Evolutionary conservation across 2,888 invertebrate genomes (phyloP).

Genomic region (Deroplatys truncata): DNA sequence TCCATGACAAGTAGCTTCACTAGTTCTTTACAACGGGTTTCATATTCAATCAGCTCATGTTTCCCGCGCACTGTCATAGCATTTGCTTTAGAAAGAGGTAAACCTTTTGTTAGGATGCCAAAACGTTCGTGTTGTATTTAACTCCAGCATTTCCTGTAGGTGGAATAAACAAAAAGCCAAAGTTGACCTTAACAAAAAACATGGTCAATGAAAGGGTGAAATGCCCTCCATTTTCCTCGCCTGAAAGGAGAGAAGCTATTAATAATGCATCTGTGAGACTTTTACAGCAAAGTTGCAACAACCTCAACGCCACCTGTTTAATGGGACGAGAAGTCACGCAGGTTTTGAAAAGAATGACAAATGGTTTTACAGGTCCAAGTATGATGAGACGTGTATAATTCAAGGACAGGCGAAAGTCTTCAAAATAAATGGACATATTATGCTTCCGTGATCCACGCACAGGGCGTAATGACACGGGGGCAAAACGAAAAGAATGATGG

Average conservation of each 20-base stretch:
- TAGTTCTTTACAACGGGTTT: too few species aligned
- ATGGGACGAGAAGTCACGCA: neutral
- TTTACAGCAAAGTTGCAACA: neutral
- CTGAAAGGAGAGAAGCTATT: neutral
- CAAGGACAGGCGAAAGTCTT: neutral
- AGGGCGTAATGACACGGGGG: neutral
- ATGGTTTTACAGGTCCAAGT: constrained; percentile 4
- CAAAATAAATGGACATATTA: constrained; percentile 7
- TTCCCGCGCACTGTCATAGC: too few species aligned
- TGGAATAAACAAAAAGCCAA: neutral
- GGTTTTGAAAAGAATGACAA: constrained; percentile 1
- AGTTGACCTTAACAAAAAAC: neutral
- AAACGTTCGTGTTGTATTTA: neutral
- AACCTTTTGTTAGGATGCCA: neutral
- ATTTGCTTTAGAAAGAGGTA: neutral
- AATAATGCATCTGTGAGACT: neutral
- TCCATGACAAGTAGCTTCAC: too few species aligned
- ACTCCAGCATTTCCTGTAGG: neutral
- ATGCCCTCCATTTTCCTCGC: neutral
- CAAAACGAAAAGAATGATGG: neutral
- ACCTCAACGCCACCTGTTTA: neutral
- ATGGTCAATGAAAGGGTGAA: neutral
- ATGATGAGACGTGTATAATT: neutral
- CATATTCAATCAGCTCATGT: too few species aligned
- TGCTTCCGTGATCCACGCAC: constrained; percentile 2